Evolutionary conservation across 2,797 vertebrate species (phyloP), one percentile per base, ranked within the genome.

Genomic region (Cyprinella venusta): DNA sequence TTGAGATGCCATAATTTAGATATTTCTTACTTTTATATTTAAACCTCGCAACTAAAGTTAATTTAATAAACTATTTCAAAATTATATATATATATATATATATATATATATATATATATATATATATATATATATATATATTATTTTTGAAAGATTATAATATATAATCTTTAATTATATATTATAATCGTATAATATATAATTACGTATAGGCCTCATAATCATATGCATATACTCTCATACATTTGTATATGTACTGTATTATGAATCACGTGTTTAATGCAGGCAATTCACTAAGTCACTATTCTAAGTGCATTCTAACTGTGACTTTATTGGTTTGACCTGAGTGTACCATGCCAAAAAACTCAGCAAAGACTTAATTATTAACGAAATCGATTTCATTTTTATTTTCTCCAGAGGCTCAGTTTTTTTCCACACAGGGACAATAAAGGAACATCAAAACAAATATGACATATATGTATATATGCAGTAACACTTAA

Each of bases 401-500:
- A 71, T 69, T 76, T 89, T 88, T 80, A 80, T 76, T 90, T 88
- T 79, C 84, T 81, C 82, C 89, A 89, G 88, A 87, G 89, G 88
- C 88, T 89, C 85, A 84, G 68, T 87, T 81, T 80, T 81, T 48
- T 86, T 88, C 82, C 87, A 87, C 79, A 87, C 26, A 56, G 81
- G 80, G 71, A 87, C 70, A 84, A 86, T 85, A 26, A 85, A 85
- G 78, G 67, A 79, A 84, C 81, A 85, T 78, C 52, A 68, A 70
- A 80, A 79, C 54, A 81, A 78, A 77, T 67, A 33, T 36, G 76
- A 64, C 24, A 61, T 48, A 83, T 84, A 85, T 40, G 68, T 16
- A 61, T 48, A 83, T 84, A 85, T 40, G 68, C 24, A 82, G 76
- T 65, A 85, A 83, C 59, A 70, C 59, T 75, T 50, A 65, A 76